Evolutionary conservation across 2,888 invertebrate genomes (phyloP).

Genomic region (Oscheius sp.): DNA sequence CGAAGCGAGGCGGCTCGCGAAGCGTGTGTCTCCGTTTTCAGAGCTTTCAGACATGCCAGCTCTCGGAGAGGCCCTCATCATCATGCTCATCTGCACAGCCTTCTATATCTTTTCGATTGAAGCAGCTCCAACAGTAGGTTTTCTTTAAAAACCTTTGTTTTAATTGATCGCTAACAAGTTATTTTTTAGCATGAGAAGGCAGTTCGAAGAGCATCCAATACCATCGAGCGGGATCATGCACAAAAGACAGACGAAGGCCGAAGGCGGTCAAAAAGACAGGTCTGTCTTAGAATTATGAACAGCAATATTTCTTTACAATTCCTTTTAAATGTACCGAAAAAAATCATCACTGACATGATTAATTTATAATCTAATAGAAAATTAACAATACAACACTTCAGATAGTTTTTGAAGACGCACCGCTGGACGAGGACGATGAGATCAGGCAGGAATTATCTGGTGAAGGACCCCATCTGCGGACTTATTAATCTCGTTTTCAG

Average conservation of each 20-base stretch:
- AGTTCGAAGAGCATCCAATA: slow-evolving; percentile 7
- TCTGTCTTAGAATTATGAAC: too few relatives aligned
- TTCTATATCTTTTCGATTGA: too few relatives aligned
- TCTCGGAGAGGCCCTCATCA: slow-evolving; percentile 22
- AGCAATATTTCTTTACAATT: too few relatives aligned
- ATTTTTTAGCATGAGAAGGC: slow-evolving; percentile 22
- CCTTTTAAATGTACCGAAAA: too few relatives aligned
- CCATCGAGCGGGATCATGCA: background rate
- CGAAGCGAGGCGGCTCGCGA: background rate
- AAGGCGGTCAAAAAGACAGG: slow-evolving; percentile 24
- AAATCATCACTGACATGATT: too few relatives aligned
- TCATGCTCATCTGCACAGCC: slow-evolving; percentile 16
- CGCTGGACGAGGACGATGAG: slow-evolving; percentile 16
- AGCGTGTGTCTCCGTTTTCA: background rate
- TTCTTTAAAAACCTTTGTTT: too few relatives aligned
- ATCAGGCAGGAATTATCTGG: slow-evolving; percentile 21
- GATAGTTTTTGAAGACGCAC: slow-evolving; percentile 11
- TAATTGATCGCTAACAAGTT: too few relatives aligned
- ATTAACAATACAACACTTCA: background rate
- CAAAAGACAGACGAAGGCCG: slow-evolving; percentile 1
- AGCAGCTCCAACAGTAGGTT: slow-evolving; percentile 29
- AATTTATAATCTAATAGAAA: too few relatives aligned
- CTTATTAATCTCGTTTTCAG: slow-evolving; percentile 35
- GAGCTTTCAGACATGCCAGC: slow-evolving; percentile 9
- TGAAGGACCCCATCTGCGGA: background rate